Evolutionary conservation across 1,140 invertebrate genomes (phyloP), one percentile per base, ranked within the genome.

Genomic region (Pogonomyrmex barbatus): DNA sequence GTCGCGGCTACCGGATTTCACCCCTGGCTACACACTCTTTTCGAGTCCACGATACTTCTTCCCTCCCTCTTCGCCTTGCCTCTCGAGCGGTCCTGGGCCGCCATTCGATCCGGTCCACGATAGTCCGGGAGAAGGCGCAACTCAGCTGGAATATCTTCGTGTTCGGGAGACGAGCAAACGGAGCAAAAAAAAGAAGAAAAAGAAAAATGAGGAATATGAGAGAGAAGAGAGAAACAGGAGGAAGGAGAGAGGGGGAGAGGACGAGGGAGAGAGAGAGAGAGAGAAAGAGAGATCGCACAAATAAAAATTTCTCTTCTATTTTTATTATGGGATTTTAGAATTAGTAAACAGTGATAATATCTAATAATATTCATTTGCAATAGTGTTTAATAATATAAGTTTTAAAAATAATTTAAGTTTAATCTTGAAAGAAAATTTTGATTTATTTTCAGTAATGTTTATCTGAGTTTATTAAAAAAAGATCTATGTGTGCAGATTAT

Each of bases 1-100:
- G 89, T 90, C 91, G 87, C 89, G 89, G 94, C 94, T 94, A 94
- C 94, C 93, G 93, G 93, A 95, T 95, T 95, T 95, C 91, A 95
- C 92, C 93, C 94, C 94, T 93, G 93, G 92, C 91, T 94, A 93
- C 90, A 93, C 93, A 92, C 90, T 91, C 90, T 83, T 88, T 65
- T 83, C 78, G 84, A 86, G 60, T 83, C 65, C 81, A 90, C 88
- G 88, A 88, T 86, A 88, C 85, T 89, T 82, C 89, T 81, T 76
- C 76, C 85, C 81, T 58, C 54, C 75, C 85, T 36, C 60, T 39
- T 82, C 83, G 54, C 56, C 58, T 70, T 54, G 70, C 70, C 78
- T 85, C 79, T 87, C 56, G 33, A 84, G 39, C 70, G 78, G 70
- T 87, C 58, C 75, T 82, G 83, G 68, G 60, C 89, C 86, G 93